Evolutionary conservation across 2,888 invertebrate species (phyloP), one percentile per base, ranked within the genome.

Genomic region (Ophonus ardosiacus): DNA sequence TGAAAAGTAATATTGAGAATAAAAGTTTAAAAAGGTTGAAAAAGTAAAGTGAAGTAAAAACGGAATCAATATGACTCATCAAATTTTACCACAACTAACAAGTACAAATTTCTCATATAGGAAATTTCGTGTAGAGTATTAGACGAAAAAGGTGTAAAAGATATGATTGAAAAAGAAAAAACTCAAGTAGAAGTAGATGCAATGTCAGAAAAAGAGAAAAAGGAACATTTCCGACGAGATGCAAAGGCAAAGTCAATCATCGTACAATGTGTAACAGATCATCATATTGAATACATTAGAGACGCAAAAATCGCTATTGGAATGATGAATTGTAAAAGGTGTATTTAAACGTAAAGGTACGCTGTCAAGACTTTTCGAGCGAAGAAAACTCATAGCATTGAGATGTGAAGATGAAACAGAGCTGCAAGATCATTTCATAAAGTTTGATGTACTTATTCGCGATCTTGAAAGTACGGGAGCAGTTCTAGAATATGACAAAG

Each of bases 321-420:
- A 81, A 88, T 87, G 88, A 79, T 87, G 61, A 86, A 85, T 74
- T 21, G 84, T 88, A 38, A 84, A 87, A 85, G 86, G 86, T 85
- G 84, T 88, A 2, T 88, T 88, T 82, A 84, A 87, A 84, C 84
- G 87, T 80, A 88, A 88, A 86, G 87, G 86, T 78, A 84, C 85
- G n/a, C 85, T 87, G 76, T 85, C 86, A 7, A 65, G 31, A 18
- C 63, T 79, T 7, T 56, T 51, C 63, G 40, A 59, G 38, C 18
- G 86, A 82, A 87, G 85, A 63, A 86, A 86, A 63, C 81, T 88
- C 21, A 57, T 88, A 17, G 86, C 86, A 17, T 74, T 88, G 59
- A 88, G 87, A 86, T 71, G 76, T 8, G 85, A 86, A 59, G 85
- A 61, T 81, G 63, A 85, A 43, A 85, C 86, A 43, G 86, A 86